Conservation (phyloP, 2,888 invertebrate genomes). For the Drosophila buzzatii region DNA sequence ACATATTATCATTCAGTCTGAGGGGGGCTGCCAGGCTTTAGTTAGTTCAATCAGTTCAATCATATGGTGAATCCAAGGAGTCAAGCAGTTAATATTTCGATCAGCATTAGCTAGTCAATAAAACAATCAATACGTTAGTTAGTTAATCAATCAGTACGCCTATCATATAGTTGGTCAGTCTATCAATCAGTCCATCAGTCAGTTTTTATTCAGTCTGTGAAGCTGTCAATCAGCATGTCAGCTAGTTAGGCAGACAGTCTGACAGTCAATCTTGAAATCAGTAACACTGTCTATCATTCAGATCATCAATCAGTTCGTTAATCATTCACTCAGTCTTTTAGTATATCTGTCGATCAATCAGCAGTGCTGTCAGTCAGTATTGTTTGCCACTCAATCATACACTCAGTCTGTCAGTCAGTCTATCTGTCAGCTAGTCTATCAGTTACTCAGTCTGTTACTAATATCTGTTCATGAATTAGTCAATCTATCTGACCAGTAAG, state of each 20-base stretch:
- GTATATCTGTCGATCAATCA: neutral
- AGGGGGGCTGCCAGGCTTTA: neutral
- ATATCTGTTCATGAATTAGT: neutral
- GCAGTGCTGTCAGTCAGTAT: neutral
- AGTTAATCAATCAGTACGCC: neutral
- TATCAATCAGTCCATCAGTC: neutral
- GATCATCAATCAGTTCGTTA: neutral
- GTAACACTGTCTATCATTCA: neutral
- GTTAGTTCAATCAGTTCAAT: no score
- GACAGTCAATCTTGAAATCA: neutral
- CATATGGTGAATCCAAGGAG: no score
- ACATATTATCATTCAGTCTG: no score
- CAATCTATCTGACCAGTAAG: neutral
- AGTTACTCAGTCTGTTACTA: neutral
- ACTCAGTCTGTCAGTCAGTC: neutral
- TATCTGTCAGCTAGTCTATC: no score
- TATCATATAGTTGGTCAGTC: no score
- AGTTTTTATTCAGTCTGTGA: no score
- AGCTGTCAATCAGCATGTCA: neutral
- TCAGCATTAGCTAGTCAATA: neutral
- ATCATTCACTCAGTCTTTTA: neutral
- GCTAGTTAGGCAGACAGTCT: neutral
- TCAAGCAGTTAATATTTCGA: no score
- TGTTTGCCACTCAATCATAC: no score
- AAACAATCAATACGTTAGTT: neutral